Evolutionary conservation across 2,797 vertebrate species (phyloP), one percentile per base, ranked within the genome.

Genomic region (Macroramphosus scolopax): DNA sequence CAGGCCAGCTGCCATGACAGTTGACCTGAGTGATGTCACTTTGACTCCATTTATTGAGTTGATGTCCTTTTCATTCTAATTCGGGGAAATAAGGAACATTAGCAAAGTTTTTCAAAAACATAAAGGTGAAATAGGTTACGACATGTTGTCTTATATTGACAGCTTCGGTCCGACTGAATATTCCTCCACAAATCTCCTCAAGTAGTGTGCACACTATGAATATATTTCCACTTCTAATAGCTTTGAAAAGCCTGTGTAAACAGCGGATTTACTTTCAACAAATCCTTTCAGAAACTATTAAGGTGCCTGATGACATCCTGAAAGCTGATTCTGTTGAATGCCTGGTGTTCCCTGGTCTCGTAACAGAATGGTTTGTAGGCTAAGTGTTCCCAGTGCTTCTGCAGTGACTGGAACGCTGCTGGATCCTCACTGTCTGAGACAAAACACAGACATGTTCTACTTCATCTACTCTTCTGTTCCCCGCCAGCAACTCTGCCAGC

Each of bases 221-320:
- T 70, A 63, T 70, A 73, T 75, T 63, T 68, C 40, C 56, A 61
- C 54, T 57, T 42, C 30, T 78, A 72, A 77, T 82, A 60, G 77
- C 74, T 80, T 72, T 65, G 31, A 76, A 81, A 75, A 63, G 42
- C 59, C 58, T 77, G 45, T 75, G 56, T 82, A 81, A 86, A 82
- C 77, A 85, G 31, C 63, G 63, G 73, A 72, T 86, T 83, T 67
- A 29, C 71, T 86, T 88, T 85, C 78, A 81, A 73, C 55, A 40
- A 67, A 72, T 65, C 63, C 64, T 68, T 85, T 79, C 79, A 80
- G 78, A 82, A 83, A 72, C 74, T 53, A 70, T 81, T 77, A 77
- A n/a, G n/a, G n/a, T n/a, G n/a, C n/a, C 20, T 22, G 41, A 71
- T 79, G 53, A 69, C 48, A 68, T 72, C 53, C 66, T 72, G 80